Evolutionary conservation across 2,113 vertebrate species (phyloP).

Genomic region (Paratilapia polleni): DNA sequence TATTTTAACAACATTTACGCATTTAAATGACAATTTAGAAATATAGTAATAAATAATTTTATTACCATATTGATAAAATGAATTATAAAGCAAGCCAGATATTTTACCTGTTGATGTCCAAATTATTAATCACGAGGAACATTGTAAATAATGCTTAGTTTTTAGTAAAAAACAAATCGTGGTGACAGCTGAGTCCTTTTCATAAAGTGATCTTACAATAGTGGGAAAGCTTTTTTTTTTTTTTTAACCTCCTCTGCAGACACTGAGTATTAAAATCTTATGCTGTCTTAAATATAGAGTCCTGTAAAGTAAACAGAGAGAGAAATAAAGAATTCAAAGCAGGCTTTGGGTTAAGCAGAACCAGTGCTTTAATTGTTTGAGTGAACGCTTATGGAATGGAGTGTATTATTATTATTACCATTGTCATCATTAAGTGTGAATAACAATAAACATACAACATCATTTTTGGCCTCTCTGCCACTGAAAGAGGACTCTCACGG

Average conservation of each 20-base stretch:
- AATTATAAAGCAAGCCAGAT: not conserved
- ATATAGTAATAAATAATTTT: not conserved
- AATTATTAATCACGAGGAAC: no score
- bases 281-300: not conserved
- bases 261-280: not conserved
- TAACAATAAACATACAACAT: constrained; percentile 76
- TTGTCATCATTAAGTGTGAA: constrained; percentile 65
- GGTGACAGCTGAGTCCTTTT: no score
- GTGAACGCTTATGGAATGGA: constrained; percentile 81
- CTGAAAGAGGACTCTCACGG: constrained; percentile 44
- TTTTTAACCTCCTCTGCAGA: not conserved
- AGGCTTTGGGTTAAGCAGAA: constrained; percentile 70
- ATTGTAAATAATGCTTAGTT: no score
- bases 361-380: constrained; percentile 85
- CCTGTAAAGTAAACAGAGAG: not conserved
- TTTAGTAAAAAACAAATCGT: no score
- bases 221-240: not conserved
- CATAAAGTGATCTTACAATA: no score
- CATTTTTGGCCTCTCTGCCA: constrained; percentile 68
- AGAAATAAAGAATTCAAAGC: not conserved
- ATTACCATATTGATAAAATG: not conserved
- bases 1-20: not conserved
- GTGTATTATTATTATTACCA: constrained; percentile 68
- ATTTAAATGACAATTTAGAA: not conserved
- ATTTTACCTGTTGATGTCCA: no score